Conservation (phyloP, 2,797 vertebrate genomes). For the Ceyx erithaca region DNA sequence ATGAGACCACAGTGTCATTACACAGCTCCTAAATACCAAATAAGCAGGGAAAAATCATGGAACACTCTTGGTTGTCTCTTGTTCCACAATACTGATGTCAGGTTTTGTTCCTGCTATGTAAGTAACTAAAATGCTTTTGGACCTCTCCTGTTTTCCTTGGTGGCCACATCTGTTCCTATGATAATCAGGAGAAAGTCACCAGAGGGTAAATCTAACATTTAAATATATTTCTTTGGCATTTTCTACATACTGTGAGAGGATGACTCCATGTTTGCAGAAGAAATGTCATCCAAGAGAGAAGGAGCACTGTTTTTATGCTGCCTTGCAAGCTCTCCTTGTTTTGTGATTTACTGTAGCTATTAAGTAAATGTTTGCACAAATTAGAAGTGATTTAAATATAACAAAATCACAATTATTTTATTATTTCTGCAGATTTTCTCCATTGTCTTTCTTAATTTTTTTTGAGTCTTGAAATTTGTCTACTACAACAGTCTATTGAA, state of each 20-base stretch:
- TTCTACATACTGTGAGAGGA: neutral
- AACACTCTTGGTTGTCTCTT: neutral
- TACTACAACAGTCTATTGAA: neutral
- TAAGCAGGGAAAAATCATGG: neutral
- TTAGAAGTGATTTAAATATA: slow-evolving; percentile 1
- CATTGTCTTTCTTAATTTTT: neutral
- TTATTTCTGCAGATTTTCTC: neutral
- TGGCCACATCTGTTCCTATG: neutral
- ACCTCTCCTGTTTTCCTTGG: neutral
- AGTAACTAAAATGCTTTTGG: neutral
- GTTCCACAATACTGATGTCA: neutral
- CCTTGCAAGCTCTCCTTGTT: neutral
- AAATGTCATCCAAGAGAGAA: slow-evolving; percentile 11
- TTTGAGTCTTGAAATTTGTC: neutral
- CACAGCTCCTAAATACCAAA: neutral
- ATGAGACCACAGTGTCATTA: neutral
- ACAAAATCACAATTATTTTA: neutral
- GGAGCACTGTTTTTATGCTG: neutral
- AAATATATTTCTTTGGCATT: neutral
- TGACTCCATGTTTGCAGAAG: neutral
- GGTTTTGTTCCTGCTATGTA: neutral
- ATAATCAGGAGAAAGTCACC: neutral
- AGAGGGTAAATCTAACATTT: neutral
- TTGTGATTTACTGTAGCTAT: neutral
- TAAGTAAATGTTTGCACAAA: slow-evolving; percentile 30